Base-by-base conservation (phyloP, 2,888 invertebrate species). In the Ornithoptera priamus region DNA sequence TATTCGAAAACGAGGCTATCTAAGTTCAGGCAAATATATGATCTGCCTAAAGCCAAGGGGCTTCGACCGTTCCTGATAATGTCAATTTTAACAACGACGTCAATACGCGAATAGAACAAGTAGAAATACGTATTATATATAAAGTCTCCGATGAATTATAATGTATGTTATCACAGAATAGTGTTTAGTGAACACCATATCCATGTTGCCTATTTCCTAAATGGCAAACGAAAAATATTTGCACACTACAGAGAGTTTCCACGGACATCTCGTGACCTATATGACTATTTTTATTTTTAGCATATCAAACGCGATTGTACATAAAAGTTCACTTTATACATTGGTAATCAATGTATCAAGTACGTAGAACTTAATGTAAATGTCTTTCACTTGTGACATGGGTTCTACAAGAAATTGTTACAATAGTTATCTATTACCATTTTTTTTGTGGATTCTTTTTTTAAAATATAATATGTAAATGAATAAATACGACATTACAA, bases 11-110 rank as follows among this genome's bases (percentile, higher is more conserved):
- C 78, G 81, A 77, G 85, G 85, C 85, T 89, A 88, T 88, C 86
- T 81, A 80, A 84, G 87, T 85, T 87, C 86, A 85, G 81, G 79
- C 82, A 80, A 81, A 82, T 80, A 83, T 81, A 81, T 87, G 86
- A 87, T 88, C 87, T 85, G 82, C 78, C 70, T 82, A 84, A 83
- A 84, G 83, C 81, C 79, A 81, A 84, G 87, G 88, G 87, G 87
- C 88, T 90, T 85, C 89, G 89, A 89, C 89, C 88, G 88, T 81
- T 75, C 76, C 78, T 77, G 86, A 87, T 87, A 88, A 87, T 81
- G 81, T 81, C 80, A 81, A 80, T 81, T 82, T 82, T 78, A 78
- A 77, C 76, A 75, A 71, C 71, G 66, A 71, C 63, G 70, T 64
- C 63, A 67, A 71, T 65, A 71, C 72, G 75, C 69, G 73, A 73